Conservation (phyloP, 30 jellyfish, hydroid and myxozoan species). For the Sanderia malayensis region DNA sequence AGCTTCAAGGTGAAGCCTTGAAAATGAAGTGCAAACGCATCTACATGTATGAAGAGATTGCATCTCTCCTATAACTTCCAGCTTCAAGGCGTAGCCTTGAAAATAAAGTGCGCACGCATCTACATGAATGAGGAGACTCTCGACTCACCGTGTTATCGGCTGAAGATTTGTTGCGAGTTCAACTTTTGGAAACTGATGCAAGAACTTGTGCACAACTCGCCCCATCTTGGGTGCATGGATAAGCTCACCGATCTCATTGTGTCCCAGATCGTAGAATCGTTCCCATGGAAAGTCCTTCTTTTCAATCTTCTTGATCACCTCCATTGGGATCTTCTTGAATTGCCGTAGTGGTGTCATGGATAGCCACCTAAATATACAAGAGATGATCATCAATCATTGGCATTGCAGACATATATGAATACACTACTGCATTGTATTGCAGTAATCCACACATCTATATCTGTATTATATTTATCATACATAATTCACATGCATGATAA, state of each 20-base stretch:
- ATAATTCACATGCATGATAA: too few species aligned
- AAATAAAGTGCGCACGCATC: too few species aligned
- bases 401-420: too few species aligned
- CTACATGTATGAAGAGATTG: too few species aligned
- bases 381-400: too few species aligned
- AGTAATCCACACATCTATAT: too few species aligned
- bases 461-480: too few species aligned
- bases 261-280: slow-evolving; percentile 94
- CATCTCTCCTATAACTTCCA: too few species aligned
- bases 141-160: slow-evolving; percentile 87
- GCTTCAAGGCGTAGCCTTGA: too few species aligned
- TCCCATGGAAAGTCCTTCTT: slow-evolving; percentile 99
- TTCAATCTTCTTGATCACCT: slow-evolving; percentile 89
- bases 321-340: slow-evolving; percentile 95
- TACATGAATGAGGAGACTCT: neutral
- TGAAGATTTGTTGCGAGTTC: slow-evolving; percentile 95
- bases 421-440: too few species aligned
- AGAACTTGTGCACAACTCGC: slow-evolving; percentile 91
- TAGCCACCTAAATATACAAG: slow-evolving; percentile 64
- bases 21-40: too few species aligned
- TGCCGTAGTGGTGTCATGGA: slow-evolving; percentile 99
- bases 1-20: too few species aligned
- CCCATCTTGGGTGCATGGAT: slow-evolving; percentile 99
- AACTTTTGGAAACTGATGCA: slow-evolving; percentile 98
- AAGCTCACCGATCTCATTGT: slow-evolving; percentile 94